Evolutionary conservation across 2,888 invertebrate species (phyloP).

Genomic region (Hypsopygia costalis): DNA sequence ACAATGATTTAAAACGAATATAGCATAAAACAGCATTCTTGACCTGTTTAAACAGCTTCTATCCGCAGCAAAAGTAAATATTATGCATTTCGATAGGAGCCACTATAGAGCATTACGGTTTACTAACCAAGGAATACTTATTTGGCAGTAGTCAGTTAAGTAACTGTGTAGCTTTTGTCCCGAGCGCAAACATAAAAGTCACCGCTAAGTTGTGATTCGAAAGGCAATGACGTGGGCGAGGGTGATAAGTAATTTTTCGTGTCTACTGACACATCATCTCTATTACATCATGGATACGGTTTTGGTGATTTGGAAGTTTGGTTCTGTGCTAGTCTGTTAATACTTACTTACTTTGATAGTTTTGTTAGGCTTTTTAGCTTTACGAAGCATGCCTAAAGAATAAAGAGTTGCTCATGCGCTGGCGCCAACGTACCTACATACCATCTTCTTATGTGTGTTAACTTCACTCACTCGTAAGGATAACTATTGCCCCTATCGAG

Average conservation of each 20-base stretch:
- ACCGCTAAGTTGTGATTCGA: slow-evolving; percentile 5
- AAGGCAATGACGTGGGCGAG: slow-evolving; percentile 6
- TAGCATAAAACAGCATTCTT: background rate
- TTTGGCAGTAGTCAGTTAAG: background rate
- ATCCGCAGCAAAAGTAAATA: background rate
- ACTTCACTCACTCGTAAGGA: too few species aligned
- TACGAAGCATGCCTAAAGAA: too few species aligned
- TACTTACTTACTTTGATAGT: too few species aligned
- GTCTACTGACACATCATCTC: background rate
- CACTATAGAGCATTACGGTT: background rate
- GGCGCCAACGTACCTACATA: too few species aligned
- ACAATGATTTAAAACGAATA: background rate
- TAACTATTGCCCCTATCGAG: too few species aligned
- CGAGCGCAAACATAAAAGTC: slow-evolving; percentile 6
- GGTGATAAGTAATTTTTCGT: slow-evolving; percentile 7
- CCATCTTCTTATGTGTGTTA: too few species aligned
- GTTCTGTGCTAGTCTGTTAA: too few species aligned
- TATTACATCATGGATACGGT: too few species aligned
- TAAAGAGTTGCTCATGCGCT: too few species aligned
- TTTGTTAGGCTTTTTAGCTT: too few species aligned
- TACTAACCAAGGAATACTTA: background rate
- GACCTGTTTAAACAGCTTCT: background rate
- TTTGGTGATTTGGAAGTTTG: too few species aligned
- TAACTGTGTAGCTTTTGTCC: slow-evolving; percentile 5
- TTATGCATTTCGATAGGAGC: background rate